Evolutionary conservation across 2,113 vertebrate species (phyloP), one percentile per base, ranked within the genome.

Genomic region (Hymenochirus boettgeri): DNA sequence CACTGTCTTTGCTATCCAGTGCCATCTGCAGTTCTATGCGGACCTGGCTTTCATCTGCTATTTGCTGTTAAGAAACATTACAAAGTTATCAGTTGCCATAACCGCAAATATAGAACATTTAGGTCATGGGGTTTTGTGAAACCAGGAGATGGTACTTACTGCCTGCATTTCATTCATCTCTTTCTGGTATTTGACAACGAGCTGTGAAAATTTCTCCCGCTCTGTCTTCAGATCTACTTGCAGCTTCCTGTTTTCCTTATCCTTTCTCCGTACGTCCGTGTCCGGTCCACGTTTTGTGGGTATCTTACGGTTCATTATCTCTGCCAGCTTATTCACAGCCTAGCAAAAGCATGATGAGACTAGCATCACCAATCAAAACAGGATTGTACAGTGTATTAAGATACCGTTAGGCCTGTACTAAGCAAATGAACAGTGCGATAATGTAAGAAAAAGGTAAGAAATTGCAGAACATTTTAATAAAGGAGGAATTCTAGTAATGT

Each of bases 81-180:
- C 39, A 42, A 35, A 33, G 31, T 33, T 15, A 39, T 39, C 37
- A 39, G 37, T 39, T 15, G 31, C 11, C 31, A 33, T 33, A 39
- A 39, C 17, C 59, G 69, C 5, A 31, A 5, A 5, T 6, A 31
- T 31, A n/a, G n/a, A n/a, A n/a, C n/a, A n/a, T n/a, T n/a, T n/a
- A n/a, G n/a, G n/a, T n/a, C n/a, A 69, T n/a, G n/a, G n/a, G n/a
- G n/a, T n/a, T n/a, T n/a, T n/a, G n/a, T n/a, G n/a, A n/a, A n/a
- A n/a, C n/a, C n/a, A 42, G 61, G 4, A 21, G n/a, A n/a, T 1
- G 10, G 2, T 74, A 62, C 91, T 87, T 85, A 99, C 96, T 24
- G 96, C 96, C 70, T 98, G 95, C 92, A 94, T 93, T 70, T 99
- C 96, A 21, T 95, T 99, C 79, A 98, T 90, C 77, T 99, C 96